Conservation (phyloP, 2,797 vertebrate genomes). For the Prionace glauca region DNA sequence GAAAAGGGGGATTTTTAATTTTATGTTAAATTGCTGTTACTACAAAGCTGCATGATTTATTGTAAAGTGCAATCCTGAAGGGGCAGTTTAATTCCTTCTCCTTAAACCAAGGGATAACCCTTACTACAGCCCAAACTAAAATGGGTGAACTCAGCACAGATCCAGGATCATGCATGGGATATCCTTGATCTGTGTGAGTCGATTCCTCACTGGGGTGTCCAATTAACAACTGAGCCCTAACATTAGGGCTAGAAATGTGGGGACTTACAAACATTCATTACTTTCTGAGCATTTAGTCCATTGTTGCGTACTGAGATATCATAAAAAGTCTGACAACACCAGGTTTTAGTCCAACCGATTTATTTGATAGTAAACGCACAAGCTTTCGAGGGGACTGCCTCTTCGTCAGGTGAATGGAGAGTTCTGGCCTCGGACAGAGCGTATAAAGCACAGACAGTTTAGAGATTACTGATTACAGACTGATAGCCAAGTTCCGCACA, state of each 20-base stretch:
- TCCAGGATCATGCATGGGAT: neutral
- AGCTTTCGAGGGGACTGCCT: too few species aligned
- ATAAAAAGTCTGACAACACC: too few species aligned
- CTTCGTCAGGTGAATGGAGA: too few species aligned
- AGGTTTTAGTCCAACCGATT: too few species aligned
- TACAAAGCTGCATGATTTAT: neutral
- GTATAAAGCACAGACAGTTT: too few species aligned
- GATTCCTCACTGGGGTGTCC: neutral
- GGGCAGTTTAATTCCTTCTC: neutral
- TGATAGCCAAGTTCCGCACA: too few species aligned
- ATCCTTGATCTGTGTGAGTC: neutral
- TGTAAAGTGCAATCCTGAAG: neutral
- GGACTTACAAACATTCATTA: neutral
- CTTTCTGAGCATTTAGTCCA: neutral
- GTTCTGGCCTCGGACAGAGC: too few species aligned
- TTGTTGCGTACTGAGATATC: neutral
- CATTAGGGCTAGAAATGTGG: neutral
- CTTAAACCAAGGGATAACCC: neutral
- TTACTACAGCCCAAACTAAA: neutral
- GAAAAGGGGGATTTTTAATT: neutral
- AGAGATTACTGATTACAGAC: too few species aligned
- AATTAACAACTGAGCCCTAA: neutral
- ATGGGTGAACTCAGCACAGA: neutral
- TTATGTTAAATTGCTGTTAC: neutral
- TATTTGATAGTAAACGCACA: too few species aligned